phyloP scores from a whole-genome alignment of 2,888 invertebrate genomes.

The Rhaphigaster nebulosa region DNA sequence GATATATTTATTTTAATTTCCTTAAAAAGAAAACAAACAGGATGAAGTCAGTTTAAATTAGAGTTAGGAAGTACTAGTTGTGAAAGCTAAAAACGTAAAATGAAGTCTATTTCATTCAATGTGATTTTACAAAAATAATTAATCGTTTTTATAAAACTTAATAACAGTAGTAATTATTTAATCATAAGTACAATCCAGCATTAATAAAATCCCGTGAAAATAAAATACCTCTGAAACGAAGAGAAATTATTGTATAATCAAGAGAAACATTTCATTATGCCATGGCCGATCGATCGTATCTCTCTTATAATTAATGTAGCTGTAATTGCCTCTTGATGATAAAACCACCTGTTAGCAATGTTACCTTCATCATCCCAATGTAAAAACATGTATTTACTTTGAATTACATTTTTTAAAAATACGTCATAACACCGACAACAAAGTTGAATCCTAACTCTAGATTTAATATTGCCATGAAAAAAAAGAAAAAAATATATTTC shows the following conservation, averaged over 20 bases:
- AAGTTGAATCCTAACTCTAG: neutral
- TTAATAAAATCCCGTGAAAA: neutral
- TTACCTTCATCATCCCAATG: neutral
- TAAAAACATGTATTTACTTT: neutral
- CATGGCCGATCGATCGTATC: constrained; percentile 1
- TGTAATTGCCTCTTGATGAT: constrained; percentile 15
- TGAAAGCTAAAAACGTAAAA: too few species aligned
- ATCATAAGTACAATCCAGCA: neutral
- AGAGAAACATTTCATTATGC: constrained; percentile 35
- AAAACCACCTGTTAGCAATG: constrained; percentile 34
- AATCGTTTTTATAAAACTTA: neutral
- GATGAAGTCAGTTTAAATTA: too few species aligned
- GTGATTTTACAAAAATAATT: too few species aligned
- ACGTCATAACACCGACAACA: neutral
- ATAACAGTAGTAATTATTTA: neutral
- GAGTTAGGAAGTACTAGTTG: too few species aligned
- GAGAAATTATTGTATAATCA: neutral
- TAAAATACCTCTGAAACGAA: neutral
- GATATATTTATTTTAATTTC: too few species aligned
- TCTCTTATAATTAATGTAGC: constrained; percentile 19
- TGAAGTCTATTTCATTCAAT: too few species aligned
- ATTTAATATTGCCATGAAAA: neutral
- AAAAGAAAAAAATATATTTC: neutral
- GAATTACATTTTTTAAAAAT: neutral
- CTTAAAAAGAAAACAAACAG: too few species aligned